Evolutionary conservation across 2,797 vertebrate genomes (phyloP), one percentile per base, ranked within the genome.

Genomic region (Typhlichthys subterraneus): DNA sequence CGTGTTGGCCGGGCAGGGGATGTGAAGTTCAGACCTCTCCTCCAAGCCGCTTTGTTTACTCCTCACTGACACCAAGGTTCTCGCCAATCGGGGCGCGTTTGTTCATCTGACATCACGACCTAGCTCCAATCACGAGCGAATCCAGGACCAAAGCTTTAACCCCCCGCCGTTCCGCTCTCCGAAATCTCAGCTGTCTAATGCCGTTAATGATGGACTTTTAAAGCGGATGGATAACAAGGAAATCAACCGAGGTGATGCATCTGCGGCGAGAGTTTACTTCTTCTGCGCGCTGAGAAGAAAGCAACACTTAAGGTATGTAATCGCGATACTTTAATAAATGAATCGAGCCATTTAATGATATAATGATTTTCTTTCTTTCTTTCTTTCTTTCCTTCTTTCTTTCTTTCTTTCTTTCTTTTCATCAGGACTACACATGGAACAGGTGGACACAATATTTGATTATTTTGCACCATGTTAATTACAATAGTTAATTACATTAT

Each of bases 1-100:
- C 69, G 78, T 83, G 84, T 58, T 82, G 67, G 88, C 85, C 76
- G 85, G 72, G 72, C 38, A 59, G 81, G 83, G 92, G 90, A 88
- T 92, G 89, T 84, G 84, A 92, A 95, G 91, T 91, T 90, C 83
- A 91, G 87, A 80, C 90, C 87, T 86, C 86, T 79, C 77, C 87
- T 86, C 87, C 82, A 91, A 85, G 89, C 92, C 53, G 90, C 90
- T 93, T 89, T 90, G 88, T 91, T 86, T 88, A 88, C 92, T 85
- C 84, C 86, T 51, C 84, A 52, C 64, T 62, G 76, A 84, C 84
- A 75, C 69, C 31, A 45, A 10, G 58, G 81, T 87, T 80, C 92
- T 81, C 87, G 83, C 91, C 92, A 92, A 93, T 92, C 89, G 86
- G 79, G 69, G 66, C 71, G 60, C 65, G 81, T 59, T 85, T 83